Evolutionary conservation across 2,797 vertebrate genomes (phyloP), one percentile per base, ranked within the genome.

Genomic region (Hephaestus fuliginosus): DNA sequence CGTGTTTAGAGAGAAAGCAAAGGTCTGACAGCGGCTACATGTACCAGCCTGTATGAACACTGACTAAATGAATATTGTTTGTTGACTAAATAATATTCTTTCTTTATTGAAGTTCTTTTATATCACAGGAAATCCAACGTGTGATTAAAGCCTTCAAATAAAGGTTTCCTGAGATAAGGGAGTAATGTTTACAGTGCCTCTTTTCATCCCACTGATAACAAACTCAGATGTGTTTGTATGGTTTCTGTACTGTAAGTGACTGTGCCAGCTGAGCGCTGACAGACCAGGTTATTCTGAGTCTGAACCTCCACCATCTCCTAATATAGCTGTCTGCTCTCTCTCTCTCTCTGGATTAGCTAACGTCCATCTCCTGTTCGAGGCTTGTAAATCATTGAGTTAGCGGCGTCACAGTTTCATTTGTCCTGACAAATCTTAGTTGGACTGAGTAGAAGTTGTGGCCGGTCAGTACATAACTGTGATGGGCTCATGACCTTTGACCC

Each of bases 291-390:
- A 93, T 93, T 93, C 92, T 93, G 86, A 88, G 90, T 77, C 53
- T 80, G 62, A 69, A 69, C 46, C 72, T 17, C 76, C 89, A 90
- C 74, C 93, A 91, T 90, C 85, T 94, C 95, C 94, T 95, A 94
- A 95, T 95, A 95, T 95, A 94, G 94, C 5, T 20, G 55, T 43
- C 71, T 68, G 69, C 74, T 69, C 78, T 39, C 83, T 46, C 58
- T 46, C 58, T 76, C 74, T 70, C 76, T 58, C 12, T 77, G 57
- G 41, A 41, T 25, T 1, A 62, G 62, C 60, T 14, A 46, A 44
- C 10, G 3, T 1, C 20, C 2, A 9, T 4, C 62, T 68, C 30
- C 44, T 15, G 63, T 28, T 12, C 6, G 7, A 61, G 3, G 14
- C 61, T 20, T 56, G 15, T 52, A 30, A 75, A 60, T 77, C 73